phyloP scores from a whole-genome alignment of 2,888 invertebrate genomes.

The Erebia palarica region DNA sequence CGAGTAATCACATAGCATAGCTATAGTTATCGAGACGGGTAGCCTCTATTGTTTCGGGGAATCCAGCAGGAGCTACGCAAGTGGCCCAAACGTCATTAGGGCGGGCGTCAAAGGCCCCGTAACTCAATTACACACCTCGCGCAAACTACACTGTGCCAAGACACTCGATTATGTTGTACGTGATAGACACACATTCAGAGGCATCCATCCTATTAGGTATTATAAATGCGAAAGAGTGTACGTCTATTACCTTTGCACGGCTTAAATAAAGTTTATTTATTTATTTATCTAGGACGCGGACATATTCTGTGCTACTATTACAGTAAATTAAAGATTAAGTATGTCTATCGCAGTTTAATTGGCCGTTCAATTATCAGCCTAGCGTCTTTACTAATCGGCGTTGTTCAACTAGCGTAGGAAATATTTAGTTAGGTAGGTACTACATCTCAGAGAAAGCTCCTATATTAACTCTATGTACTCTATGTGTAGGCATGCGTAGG shows the following conservation, averaged over 20 bases:
- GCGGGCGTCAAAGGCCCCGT: slow-evolving; percentile 77
- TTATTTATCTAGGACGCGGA: too few relatives aligned
- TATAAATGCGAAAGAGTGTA: not conserved
- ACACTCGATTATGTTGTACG: slow-evolving; percentile 18
- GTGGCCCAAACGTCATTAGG: slow-evolving; percentile 71
- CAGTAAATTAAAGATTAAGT: too few relatives aligned
- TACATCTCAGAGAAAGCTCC: too few relatives aligned
- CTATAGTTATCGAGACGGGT: slow-evolving; percentile 7
- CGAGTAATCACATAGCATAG: not conserved
- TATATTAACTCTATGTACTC: too few relatives aligned
- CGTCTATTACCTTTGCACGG: not conserved
- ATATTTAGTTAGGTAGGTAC: too few relatives aligned
- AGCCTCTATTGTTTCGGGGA: slow-evolving; percentile 39
- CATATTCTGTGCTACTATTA: too few relatives aligned
- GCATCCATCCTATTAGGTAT: not conserved
- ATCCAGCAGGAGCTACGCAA: slow-evolving; percentile 44
- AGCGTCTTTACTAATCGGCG: too few relatives aligned
- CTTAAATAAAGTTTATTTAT: too few relatives aligned
- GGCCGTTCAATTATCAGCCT: too few relatives aligned
- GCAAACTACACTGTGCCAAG: slow-evolving; percentile 38
- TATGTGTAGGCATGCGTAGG: not conserved
- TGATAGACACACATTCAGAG: not conserved
- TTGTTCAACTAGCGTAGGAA: too few relatives aligned
- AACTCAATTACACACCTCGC: slow-evolving; percentile 78
- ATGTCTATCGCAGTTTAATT: too few relatives aligned